Conservation (phyloP, 2,888 invertebrate genomes). For the Aphodius sticticus region DNA sequence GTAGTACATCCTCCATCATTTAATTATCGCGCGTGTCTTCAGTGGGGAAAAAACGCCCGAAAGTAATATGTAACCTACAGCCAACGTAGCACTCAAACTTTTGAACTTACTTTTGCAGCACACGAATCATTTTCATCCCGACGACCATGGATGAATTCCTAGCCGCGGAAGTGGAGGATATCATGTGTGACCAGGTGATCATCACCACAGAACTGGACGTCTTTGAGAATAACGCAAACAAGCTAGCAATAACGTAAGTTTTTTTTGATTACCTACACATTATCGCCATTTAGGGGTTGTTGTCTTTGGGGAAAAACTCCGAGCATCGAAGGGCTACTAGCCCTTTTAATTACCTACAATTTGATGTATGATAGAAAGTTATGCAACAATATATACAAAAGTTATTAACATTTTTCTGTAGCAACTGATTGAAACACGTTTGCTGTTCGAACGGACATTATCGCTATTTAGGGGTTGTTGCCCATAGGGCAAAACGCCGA, state of each 20-base stretch:
- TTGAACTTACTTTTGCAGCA: neutral
- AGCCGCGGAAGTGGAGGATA: constrained; percentile 52
- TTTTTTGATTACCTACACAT: constrained; percentile 5
- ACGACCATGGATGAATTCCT: constrained; percentile 28
- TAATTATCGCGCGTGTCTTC: neutral
- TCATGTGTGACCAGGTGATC: constrained; percentile 56
- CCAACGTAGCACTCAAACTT: neutral
- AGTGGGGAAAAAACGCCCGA: neutral
- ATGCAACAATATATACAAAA: too few species aligned
- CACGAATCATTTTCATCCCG: neutral
- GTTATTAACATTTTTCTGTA: too few species aligned
- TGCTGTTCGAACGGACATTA: too few species aligned
- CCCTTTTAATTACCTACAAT: too few species aligned
- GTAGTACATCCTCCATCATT: neutral
- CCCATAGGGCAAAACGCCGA: too few species aligned
- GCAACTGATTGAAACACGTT: too few species aligned
- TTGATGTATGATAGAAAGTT: too few species aligned
- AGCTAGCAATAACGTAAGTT: constrained; percentile 53
- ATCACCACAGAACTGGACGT: constrained; percentile 50
- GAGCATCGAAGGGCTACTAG: too few species aligned
- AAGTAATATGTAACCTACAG: neutral
- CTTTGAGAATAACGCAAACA: constrained; percentile 46
- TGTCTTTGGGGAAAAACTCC: too few species aligned
- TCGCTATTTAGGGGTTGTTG: too few species aligned
- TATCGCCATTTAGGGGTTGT: neutral